These are phyloP conservation scores for Phenganax stokvisi DNA, from an alignment of 92 coral and sea anemone species.

Conservation along the genomic window DNA sequence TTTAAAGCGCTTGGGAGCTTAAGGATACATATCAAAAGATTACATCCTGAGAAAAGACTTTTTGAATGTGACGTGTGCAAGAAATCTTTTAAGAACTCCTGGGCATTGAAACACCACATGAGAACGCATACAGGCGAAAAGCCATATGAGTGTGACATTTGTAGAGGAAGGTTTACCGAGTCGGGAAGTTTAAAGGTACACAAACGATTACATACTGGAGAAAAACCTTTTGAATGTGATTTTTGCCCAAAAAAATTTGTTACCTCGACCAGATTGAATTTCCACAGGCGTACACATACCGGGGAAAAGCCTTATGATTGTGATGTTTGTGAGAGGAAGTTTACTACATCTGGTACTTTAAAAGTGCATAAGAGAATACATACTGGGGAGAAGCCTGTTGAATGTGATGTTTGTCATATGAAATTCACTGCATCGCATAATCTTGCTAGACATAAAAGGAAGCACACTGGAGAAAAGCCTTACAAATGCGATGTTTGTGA, in stretches of 20 bases:
- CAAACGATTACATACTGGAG: not conserved
- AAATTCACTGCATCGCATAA: not conserved
- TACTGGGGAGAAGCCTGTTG: constrained; percentile 40
- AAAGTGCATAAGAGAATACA: constrained; percentile 10
- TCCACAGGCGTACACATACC: constrained; percentile 10
- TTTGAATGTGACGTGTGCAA: too few relatives aligned
- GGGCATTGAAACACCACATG: not conserved
- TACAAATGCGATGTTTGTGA: not conserved
- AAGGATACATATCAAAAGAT: too few relatives aligned
- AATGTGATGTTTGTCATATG: constrained; percentile 23
- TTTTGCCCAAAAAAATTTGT: not conserved
- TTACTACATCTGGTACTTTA: not conserved
- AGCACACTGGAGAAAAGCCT: not conserved
- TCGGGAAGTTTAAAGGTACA: not conserved
- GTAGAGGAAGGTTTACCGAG: not conserved
- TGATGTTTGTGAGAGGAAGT: constrained; percentile 8
- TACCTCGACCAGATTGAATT: not conserved
- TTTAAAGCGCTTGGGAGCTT: too few relatives aligned
- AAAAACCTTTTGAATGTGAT: not conserved
- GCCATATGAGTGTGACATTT: not conserved
- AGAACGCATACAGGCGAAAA: not conserved
- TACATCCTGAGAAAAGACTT: too few relatives aligned
- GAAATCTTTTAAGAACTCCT: too few relatives aligned
- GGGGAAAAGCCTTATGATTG: constrained; percentile 24
- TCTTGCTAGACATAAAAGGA: constrained; percentile 8